A percentile compares a stretch with the other conserved stretches of the same genome.
Conservation (phyloP, 2,113 vertebrate species). For the Oostethus manadensis region DNA sequence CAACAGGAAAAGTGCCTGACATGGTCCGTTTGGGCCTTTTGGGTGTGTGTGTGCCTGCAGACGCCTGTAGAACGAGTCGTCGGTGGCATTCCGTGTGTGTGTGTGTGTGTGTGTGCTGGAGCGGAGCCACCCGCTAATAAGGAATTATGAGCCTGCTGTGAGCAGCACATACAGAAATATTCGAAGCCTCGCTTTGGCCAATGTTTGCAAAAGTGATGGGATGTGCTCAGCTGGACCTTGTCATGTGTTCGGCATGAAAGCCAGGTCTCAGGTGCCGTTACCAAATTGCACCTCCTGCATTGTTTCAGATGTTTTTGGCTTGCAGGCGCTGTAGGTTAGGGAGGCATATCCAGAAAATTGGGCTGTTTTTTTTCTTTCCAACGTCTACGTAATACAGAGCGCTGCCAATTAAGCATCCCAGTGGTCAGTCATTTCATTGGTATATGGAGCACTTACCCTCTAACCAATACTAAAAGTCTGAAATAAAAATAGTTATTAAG, state of each 20-base stretch:
- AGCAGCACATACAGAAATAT: conserved; percentile 17
- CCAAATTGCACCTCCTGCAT: neutral
- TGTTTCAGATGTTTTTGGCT: neutral
- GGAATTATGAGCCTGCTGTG: conserved; percentile 31
- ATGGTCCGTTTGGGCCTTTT: conserved; percentile 8
- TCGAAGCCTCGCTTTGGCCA: conserved; percentile 13
- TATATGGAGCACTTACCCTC: too few relatives aligned
- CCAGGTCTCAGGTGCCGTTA: conserved; percentile 12
- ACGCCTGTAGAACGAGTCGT: neutral
- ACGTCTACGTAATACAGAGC: neutral
- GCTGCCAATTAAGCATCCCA: too few relatives aligned
- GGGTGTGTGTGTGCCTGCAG: neutral
- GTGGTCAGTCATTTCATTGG: too few relatives aligned
- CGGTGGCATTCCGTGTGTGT: conserved; percentile 8
- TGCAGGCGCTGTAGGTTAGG: neutral
- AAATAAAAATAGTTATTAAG: too few relatives aligned
- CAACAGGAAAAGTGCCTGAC: conserved; percentile 14
- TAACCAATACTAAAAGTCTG: too few relatives aligned
- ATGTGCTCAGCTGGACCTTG: conserved; percentile 27
- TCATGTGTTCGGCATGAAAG: conserved; percentile 13
- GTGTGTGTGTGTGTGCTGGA: conserved; percentile 3
- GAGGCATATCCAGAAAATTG: neutral
- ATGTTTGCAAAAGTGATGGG: conserved; percentile 31
- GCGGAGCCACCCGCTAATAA: conserved; percentile 25
- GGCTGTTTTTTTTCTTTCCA: neutral